These are phyloP conservation scores for Drosophila pruinosa DNA, from an alignment of 1,140 invertebrate genomes.

Conservation along the genomic window DNA sequence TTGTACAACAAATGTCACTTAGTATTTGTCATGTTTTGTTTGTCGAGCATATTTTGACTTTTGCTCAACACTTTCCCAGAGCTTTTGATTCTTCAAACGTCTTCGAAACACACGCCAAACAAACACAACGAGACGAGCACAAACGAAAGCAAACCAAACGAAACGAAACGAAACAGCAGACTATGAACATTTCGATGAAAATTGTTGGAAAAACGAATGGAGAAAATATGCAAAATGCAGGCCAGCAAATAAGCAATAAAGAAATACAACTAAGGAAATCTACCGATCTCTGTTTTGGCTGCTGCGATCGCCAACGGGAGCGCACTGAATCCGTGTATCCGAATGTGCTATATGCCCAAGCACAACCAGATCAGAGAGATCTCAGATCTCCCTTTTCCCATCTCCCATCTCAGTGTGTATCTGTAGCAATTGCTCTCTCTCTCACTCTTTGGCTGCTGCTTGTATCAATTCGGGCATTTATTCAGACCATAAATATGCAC, in stretches of 20 bases:
- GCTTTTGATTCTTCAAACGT: not conserved
- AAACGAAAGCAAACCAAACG: slow-evolving; percentile 18
- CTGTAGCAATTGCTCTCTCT: slow-evolving; percentile 8
- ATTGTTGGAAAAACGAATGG: slow-evolving; percentile 19
- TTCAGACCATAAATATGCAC: not conserved
- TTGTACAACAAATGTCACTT: slow-evolving; percentile 35
- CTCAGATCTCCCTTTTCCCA: no score
- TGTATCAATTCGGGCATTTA: not conserved
- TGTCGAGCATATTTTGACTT: slow-evolving; percentile 10
- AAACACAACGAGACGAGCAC: no score
- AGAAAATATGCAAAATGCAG: slow-evolving; percentile 15
- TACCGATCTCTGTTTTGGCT: slow-evolving; percentile 53
- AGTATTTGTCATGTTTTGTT: slow-evolving; percentile 30
- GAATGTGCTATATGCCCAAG: slow-evolving; percentile 66
- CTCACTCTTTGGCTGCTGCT: not conserved
- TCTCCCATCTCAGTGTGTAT: slow-evolving; percentile 23
- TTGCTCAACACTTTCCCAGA: not conserved
- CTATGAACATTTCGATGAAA: not conserved
- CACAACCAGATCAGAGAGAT: no score
- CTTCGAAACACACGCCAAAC: slow-evolving; percentile 26
- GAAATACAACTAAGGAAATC: slow-evolving; percentile 41
- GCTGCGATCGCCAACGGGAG: slow-evolving; percentile 34
- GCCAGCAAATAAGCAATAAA: slow-evolving; percentile 8
- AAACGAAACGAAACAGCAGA: slow-evolving; percentile 9
- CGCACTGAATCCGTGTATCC: slow-evolving; percentile 67